Evolutionary conservation across 2,113 vertebrate species (phyloP).

Genomic region (Ameiurus melas): DNA sequence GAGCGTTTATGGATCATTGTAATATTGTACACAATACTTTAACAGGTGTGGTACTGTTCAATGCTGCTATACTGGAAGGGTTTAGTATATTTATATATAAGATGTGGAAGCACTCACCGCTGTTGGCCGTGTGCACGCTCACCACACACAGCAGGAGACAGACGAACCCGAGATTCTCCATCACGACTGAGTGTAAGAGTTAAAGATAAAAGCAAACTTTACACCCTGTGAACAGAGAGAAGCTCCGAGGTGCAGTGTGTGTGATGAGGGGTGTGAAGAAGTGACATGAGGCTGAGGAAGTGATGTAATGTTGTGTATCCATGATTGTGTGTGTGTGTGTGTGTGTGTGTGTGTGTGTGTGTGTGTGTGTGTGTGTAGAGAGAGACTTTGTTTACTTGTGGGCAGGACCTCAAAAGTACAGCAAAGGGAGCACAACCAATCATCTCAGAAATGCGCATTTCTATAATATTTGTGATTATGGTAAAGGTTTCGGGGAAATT

Average conservation of each 20-base stretch:
- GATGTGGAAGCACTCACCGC: slow-evolving; percentile 3
- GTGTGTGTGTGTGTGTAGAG: background rate
- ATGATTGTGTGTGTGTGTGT: background rate
- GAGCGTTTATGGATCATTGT: background rate
- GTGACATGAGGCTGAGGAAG: no score
- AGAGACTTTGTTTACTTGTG: background rate
- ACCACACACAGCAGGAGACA: slow-evolving; percentile 18
- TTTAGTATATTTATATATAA: background rate
- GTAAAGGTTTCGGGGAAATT: background rate
- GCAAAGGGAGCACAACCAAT: no score
- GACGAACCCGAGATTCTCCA: background rate
- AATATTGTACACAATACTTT: background rate
- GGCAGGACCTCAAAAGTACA: background rate
- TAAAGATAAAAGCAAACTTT: background rate
- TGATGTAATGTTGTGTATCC: background rate
- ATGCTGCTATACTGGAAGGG: background rate
- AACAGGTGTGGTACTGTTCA: background rate
- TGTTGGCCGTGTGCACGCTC: background rate
- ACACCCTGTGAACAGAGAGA: background rate
- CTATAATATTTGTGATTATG: background rate
- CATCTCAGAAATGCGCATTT: background rate
- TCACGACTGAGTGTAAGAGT: background rate
- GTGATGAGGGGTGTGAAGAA: background rate
- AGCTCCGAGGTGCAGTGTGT: background rate
- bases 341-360: no score